phyloP scores from a whole-genome alignment of 2,888 invertebrate species.

The Cremastinae sp. region DNA sequence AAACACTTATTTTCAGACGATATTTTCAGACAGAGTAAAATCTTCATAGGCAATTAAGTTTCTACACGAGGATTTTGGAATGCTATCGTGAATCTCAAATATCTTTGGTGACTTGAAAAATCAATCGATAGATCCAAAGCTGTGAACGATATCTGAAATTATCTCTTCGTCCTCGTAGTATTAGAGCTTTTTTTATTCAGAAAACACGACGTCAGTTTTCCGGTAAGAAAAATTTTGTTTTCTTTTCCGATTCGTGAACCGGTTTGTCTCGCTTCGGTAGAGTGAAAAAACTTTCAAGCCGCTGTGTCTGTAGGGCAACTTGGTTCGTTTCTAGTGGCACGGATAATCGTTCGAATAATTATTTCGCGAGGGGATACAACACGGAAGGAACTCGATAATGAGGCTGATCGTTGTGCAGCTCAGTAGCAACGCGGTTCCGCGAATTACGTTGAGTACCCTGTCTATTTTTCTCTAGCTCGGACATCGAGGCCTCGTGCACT shows the following conservation, averaged over 20 bases:
- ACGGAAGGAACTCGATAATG: constrained; percentile 25
- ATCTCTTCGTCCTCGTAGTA: not conserved
- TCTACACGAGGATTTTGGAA: no score
- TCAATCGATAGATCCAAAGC: not conserved
- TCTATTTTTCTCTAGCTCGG: not conserved
- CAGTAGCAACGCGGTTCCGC: not conserved
- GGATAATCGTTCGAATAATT: constrained; percentile 5
- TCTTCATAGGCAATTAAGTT: constrained; percentile 21
- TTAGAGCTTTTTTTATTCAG: not conserved
- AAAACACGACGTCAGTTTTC: not conserved
- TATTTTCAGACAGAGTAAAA: not conserved
- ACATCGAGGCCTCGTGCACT: no score
- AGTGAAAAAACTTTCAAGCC: not conserved
- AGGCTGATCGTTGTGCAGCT: not conserved
- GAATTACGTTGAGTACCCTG: not conserved
- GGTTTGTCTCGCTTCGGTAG: no score
- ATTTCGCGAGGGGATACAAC: constrained; percentile 27
- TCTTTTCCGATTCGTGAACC: not conserved
- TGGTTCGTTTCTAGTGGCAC: not conserved
- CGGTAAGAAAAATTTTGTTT: not conserved
- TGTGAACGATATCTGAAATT: not conserved
- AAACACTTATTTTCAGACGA: constrained; percentile 12
- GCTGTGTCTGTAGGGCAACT: not conserved
- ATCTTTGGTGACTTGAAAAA: no score
- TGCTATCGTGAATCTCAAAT: no score